phyloP scores from a whole-genome alignment of 2,113 vertebrate genomes.

The Callaeas wilsoni region DNA sequence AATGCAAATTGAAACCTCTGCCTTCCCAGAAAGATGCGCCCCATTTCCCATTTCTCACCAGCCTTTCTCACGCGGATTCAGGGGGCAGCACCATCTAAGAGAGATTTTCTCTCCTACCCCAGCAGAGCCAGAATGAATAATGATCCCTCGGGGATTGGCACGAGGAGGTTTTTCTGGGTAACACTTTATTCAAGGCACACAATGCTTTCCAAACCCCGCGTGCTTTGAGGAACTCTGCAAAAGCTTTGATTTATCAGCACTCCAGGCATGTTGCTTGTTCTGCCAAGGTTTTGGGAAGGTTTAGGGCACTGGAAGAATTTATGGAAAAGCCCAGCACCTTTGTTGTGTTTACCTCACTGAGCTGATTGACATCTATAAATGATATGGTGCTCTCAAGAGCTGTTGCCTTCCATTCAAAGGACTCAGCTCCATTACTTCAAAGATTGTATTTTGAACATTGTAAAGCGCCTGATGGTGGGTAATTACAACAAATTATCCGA shows the following conservation, averaged over 20 bases:
- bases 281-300: background rate
- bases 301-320: background rate
- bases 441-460: background rate
- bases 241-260: background rate
- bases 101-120: background rate
- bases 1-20: background rate
- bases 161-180: background rate
- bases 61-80: rapidly evolving
- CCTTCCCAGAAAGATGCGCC: background rate
- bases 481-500: conserved; percentile 36
- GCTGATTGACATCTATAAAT: background rate
- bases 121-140: background rate
- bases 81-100: background rate
- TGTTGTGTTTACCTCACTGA: background rate
- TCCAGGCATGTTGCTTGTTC: background rate
- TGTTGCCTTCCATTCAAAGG: background rate
- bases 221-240: background rate
- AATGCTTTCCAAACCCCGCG: rapidly evolving
- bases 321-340: background rate
- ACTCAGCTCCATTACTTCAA: background rate
- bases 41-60: background rate
- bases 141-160: background rate
- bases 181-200: background rate
- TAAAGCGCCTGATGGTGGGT: background rate
- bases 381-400: background rate